Percentiles rank a stretch among this genome's conserved stretches.
These are phyloP conservation scores for Halisarca cf. caerulea DNA, from an alignment of 37 sponge, comb jelly and placozoan species.

Conservation along the genomic window DNA sequence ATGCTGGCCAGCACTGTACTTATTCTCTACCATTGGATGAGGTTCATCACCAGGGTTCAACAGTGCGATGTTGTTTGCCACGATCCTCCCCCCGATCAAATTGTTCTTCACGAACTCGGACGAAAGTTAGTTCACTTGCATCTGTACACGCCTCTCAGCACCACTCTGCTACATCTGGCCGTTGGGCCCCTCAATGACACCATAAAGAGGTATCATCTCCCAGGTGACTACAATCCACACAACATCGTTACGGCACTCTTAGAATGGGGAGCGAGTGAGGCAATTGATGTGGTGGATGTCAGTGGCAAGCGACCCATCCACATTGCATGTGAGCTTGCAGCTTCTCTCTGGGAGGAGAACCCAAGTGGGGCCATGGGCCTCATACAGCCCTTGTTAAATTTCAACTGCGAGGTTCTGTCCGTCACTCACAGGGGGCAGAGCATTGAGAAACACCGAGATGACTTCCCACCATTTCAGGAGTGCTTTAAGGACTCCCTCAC, in stretches of 20 bases:
- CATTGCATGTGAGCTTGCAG: constrained; percentile 29
- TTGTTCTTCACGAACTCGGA: constrained; percentile 29
- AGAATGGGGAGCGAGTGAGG: constrained; percentile 69
- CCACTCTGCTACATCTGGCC: constrained; percentile 70
- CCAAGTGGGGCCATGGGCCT: constrained; percentile 32
- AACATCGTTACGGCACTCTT: constrained; percentile 52
- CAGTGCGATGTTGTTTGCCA: constrained; percentile 4
- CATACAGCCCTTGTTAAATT: constrained; percentile 34
- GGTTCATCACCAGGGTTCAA: constrained; percentile 24
- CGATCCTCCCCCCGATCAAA: not conserved
- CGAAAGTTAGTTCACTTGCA: constrained; percentile 42
- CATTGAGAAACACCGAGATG: not conserved
- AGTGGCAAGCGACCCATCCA: constrained; percentile 64
- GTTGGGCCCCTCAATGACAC: constrained; percentile 37
- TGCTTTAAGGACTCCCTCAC: not conserved
- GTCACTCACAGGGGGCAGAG: constrained; percentile 43
- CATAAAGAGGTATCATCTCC: not conserved
- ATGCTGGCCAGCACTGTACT: constrained; percentile 44
- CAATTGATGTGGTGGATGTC: constrained; percentile 39
- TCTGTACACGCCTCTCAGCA: constrained; percentile 25
- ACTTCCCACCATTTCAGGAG: not conserved
- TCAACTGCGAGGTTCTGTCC: constrained; percentile 51
- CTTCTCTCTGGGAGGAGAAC: constrained; percentile 7
- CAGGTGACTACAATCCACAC: constrained; percentile 34
- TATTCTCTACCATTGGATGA: constrained; percentile 63